Percentiles rank a stretch among this genome's conserved stretches.
These are phyloP conservation scores for Helobdella robusta DNA, from an alignment of 2,888 invertebrate species.

Conservation along the genomic window DNA sequence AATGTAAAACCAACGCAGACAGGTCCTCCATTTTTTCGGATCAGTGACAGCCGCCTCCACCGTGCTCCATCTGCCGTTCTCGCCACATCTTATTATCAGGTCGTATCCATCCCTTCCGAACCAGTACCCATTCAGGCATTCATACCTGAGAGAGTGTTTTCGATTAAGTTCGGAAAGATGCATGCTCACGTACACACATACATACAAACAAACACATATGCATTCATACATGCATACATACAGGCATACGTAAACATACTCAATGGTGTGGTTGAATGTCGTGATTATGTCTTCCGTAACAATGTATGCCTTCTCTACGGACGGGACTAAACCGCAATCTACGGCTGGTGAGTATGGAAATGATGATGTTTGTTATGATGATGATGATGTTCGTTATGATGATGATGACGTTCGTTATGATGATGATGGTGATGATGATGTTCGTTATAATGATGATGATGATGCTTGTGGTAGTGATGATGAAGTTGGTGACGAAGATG, in stretches of 20 bases:
- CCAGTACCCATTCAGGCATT: conserved; percentile 19
- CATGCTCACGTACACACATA: background rate
- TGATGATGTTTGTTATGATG: too few relatives aligned
- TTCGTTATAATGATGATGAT: too few relatives aligned
- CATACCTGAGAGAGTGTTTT: background rate
- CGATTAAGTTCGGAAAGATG: background rate
- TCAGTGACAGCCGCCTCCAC: background rate
- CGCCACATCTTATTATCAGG: background rate
- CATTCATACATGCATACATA: too few relatives aligned
- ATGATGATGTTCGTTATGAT: too few relatives aligned
- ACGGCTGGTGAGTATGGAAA: background rate
- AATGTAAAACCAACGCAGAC: too few relatives aligned
- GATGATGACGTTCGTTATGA: too few relatives aligned
- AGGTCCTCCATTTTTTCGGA: conserved; percentile 11
- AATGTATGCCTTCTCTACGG: background rate
- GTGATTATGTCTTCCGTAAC: background rate
- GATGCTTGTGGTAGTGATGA: too few relatives aligned
- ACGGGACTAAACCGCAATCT: background rate
- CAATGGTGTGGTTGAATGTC: conserved; percentile 3
- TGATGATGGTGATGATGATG: too few relatives aligned
- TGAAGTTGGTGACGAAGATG: too few relatives aligned
- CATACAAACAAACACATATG: too few relatives aligned
- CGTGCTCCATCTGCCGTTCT: background rate
- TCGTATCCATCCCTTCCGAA: conserved; percentile 23
- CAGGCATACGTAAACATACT: too few relatives aligned